These are phyloP conservation scores for Alentia gelatinosa DNA, from an alignment of 2,888 invertebrate genomes.

Conservation along the genomic window DNA sequence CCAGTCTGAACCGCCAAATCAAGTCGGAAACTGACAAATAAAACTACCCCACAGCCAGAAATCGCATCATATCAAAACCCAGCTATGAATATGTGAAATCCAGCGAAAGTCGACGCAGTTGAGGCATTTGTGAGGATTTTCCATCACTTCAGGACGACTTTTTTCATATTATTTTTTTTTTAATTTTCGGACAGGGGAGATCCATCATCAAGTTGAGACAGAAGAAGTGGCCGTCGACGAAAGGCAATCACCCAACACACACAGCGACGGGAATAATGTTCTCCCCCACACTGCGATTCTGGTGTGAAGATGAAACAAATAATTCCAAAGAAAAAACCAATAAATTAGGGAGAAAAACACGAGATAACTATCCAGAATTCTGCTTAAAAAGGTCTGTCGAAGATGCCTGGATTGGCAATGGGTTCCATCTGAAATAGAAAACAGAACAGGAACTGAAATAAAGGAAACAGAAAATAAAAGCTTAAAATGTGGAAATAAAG, in stretches of 20 bases:
- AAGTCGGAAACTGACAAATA: too few species aligned
- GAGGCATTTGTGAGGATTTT: neutral
- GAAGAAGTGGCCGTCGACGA: neutral
- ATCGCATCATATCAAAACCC: neutral
- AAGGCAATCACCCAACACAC: slow-evolving; percentile 1
- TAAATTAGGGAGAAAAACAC: neutral
- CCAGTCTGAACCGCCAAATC: too few species aligned
- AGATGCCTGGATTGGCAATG: neutral
- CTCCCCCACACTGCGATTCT: neutral
- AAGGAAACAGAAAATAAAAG: neutral
- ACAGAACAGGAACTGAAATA: too few species aligned
- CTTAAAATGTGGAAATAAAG: neutral
- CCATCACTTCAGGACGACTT: neutral
- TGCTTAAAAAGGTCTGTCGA: neutral
- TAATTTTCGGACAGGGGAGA: neutral
- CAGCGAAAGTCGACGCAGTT: neutral
- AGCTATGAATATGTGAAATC: neutral
- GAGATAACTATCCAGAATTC: neutral
- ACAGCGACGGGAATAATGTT: neutral
- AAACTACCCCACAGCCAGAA: too few species aligned
- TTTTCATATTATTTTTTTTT: neutral
- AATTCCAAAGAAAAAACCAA: neutral
- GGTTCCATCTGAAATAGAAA: neutral
- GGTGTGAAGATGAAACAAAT: neutral
- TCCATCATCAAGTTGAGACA: neutral